Base-by-base conservation (phyloP, 1,140 invertebrate species). In the Spodoptera litura region DNA sequence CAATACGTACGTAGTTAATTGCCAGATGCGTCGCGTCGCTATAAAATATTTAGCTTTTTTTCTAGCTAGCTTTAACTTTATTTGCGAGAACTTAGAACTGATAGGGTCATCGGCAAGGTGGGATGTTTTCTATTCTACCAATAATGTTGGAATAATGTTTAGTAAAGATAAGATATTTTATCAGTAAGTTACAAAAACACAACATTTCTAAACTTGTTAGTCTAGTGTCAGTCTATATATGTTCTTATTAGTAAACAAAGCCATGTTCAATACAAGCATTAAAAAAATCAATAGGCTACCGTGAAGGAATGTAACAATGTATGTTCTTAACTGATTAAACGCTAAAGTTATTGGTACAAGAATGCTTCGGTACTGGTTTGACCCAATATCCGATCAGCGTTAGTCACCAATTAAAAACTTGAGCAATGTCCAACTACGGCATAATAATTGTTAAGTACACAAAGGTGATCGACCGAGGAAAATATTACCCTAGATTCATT, bases 391-490 rank as follows among this genome's bases (percentile, higher is more conserved):
- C 9, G 31, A 13, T 4, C 64, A n/a, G 49, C 49, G 52, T 68
- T 52, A 52, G 2, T 68, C 44, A 68, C 64, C 64, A 52, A 68
- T 68, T 68, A 68, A 68, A 68, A 68, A 51, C 25, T 68, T 27
- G 20, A 31, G 61, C 5, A 68, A 52, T 68, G 44, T 52, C 9
- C 52, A 68, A 51, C 10, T 20, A 68, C 64, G 20, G 5, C 13
- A 9, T 52, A 52, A 52, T 27, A 52, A 44, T 6, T 44, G 8
- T 9, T 9, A 10, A 6, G 38, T 44, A 44, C 38, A 44, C 9
- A 44, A 44, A 44, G 38, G 44, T 52, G n/a, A 8, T 9, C 20
- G 27, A 25, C 49, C 49, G 15, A 51, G n/a, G 15, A 73, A 27
- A 58, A 72, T 44, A 15, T 72, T 27, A 55, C 11, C 4, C 11